Evolutionary conservation across 2,888 invertebrate genomes (phyloP).

Genomic region (Malacosoma neustria): DNA sequence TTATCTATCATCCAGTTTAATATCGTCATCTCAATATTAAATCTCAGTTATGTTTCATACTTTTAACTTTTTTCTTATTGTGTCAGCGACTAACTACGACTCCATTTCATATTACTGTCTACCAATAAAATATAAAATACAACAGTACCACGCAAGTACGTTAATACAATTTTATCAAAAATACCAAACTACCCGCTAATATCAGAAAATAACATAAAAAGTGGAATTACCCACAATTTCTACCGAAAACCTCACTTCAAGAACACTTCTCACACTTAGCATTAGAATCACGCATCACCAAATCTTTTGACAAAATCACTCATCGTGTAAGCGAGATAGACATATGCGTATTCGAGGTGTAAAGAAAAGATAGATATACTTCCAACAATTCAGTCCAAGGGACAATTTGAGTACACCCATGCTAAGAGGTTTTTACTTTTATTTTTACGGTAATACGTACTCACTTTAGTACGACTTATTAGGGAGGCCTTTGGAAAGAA

Average conservation of each 20-base stretch:
- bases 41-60: too few relatives aligned
- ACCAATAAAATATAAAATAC: too few relatives aligned
- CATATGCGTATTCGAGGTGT: slow-evolving; percentile 9
- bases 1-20: too few relatives aligned
- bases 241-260: not conserved
- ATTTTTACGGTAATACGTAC: slow-evolving; percentile 56
- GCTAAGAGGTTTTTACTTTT: slow-evolving; percentile 52
- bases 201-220: not conserved
- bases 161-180: too few relatives aligned
- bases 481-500: slow-evolving; percentile 16
- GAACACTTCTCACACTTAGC: slow-evolving; percentile 7
- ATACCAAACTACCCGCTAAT: not conserved
- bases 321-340: slow-evolving; percentile 13
- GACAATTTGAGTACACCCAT: slow-evolving; percentile 25
- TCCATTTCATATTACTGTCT: too few relatives aligned
- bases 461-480: slow-evolving; percentile 34
- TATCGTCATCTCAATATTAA: too few relatives aligned
- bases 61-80: too few relatives aligned
- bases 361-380: slow-evolving; percentile 19
- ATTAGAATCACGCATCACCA: slow-evolving; percentile 36
- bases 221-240: not conserved
- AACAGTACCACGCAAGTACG: too few relatives aligned
- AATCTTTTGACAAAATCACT: slow-evolving; percentile 44
- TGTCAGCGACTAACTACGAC: too few relatives aligned
- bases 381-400: slow-evolving; percentile 8